These are phyloP conservation scores for Sarotherodon lohbergeri DNA, from an alignment of 2,113 vertebrate species.

Conservation along the genomic window DNA sequence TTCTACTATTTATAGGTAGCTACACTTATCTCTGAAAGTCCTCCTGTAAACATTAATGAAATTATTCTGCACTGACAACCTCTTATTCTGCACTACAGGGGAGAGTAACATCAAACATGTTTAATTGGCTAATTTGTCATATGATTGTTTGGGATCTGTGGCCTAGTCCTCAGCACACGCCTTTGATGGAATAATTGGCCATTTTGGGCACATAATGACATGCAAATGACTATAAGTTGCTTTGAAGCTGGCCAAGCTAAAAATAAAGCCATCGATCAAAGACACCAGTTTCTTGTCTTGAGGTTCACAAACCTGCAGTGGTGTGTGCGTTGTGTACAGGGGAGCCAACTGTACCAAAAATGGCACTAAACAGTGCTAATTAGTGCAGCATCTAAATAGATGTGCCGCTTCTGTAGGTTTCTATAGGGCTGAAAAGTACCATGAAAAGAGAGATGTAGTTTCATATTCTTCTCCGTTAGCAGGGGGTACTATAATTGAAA, in stretches of 20 bases:
- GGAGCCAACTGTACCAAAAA: background rate
- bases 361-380: background rate
- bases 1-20: background rate
- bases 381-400: background rate
- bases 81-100: slow-evolving; percentile 4
- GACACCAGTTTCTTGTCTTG: slow-evolving; percentile 12
- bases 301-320: slow-evolving; percentile 4
- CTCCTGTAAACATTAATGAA: background rate
- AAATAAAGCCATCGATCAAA: slow-evolving; percentile 54
- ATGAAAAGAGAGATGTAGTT: background rate
- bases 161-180: slow-evolving; percentile 5
- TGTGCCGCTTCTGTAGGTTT: background rate
- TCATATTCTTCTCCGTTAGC: background rate
- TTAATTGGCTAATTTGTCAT: slow-evolving; percentile 66
- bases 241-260: slow-evolving; percentile 45
- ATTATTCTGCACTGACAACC: background rate
- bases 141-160: slow-evolving; percentile 46
- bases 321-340: background rate
- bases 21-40: background rate
- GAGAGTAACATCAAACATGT: slow-evolving; percentile 30
- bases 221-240: slow-evolving; percentile 33
- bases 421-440: background rate
- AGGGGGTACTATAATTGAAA: background rate
- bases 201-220: slow-evolving; percentile 53
- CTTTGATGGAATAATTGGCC: slow-evolving; percentile 62